phyloP scores from a whole-genome alignment of 2,888 invertebrate genomes.

The Stenurella melanura region DNA sequence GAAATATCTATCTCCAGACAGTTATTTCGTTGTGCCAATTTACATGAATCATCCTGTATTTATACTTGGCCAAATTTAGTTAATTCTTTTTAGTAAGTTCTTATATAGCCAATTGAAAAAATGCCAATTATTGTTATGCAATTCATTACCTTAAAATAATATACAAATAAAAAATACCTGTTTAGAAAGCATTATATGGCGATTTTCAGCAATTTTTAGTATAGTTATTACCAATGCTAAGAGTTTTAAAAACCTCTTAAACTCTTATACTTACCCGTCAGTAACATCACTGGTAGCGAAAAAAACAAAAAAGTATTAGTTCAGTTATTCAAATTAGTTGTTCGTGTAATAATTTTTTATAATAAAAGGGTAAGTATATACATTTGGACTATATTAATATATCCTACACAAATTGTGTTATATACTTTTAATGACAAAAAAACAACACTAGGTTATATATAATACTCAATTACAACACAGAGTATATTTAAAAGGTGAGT shows the following conservation, averaged over 20 bases:
- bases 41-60: too few species aligned
- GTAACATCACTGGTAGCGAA: slow-evolving; percentile 51
- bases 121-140: neutral
- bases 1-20: too few species aligned
- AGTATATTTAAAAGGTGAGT: slow-evolving; percentile 26
- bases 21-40: too few species aligned
- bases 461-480: slow-evolving; percentile 15
- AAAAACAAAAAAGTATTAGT: slow-evolving; percentile 44
- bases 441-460: slow-evolving; percentile 1
- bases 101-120: slow-evolving; percentile 6
- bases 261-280: slow-evolving; percentile 37
- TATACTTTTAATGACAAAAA: neutral
- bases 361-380: slow-evolving; percentile 25
- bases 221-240: slow-evolving; percentile 10
- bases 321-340: slow-evolving; percentile 20
- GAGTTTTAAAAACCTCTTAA: slow-evolving; percentile 25
- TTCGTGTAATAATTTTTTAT: neutral
- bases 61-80: neutral
- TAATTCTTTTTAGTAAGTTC: neutral
- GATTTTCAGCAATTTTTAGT: slow-evolving; percentile 12
- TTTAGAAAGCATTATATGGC: neutral
- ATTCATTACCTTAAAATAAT: neutral
- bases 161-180: neutral
- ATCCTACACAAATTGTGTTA: neutral
- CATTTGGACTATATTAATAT: too few species aligned